Percentiles rank a stretch among this genome's conserved stretches.
Conservation (phyloP, 2,888 invertebrate genomes). For the Pristionchus exspectatus region DNA sequence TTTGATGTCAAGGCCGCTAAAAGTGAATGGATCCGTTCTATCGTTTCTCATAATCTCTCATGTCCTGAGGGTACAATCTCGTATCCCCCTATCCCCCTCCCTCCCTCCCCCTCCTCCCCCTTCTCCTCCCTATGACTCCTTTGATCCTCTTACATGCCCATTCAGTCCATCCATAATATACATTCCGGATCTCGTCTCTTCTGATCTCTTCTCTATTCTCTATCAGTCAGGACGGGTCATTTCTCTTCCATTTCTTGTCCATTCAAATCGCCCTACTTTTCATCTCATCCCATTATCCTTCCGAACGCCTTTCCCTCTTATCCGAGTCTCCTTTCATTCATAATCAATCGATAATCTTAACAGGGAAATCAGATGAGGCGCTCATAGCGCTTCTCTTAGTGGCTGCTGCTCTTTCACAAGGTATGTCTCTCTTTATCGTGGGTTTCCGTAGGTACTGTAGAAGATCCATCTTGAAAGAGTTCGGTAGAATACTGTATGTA, state of each 20-base stretch:
- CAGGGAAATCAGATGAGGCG: slow-evolving; percentile 57
- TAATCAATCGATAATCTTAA: slow-evolving; percentile 8
- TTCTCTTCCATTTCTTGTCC: slow-evolving; percentile 2
- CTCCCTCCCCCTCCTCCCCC: neutral
- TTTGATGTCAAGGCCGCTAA: slow-evolving; percentile 49
- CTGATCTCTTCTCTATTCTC: slow-evolving; percentile 39
- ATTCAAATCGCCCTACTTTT: slow-evolving; percentile 4
- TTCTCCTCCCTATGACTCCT: neutral
- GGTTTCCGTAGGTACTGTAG: neutral
- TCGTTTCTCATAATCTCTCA: slow-evolving; percentile 31
- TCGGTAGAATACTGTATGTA: neutral
- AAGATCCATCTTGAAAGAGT: neutral
- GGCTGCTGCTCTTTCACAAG: slow-evolving; percentile 56
- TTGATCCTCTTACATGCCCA: slow-evolving; percentile 13
- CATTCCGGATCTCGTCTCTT: slow-evolving; percentile 28
- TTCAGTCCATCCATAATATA: slow-evolving; percentile 9
- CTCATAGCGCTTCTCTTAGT: slow-evolving; percentile 62
- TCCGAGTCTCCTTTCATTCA: neutral
- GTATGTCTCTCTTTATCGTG: slow-evolving; percentile 23
- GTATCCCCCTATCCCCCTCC: neutral
- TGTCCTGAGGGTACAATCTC: slow-evolving; percentile 42
- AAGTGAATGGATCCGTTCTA: slow-evolving; percentile 36
- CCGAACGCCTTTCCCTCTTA: slow-evolving; percentile 13
- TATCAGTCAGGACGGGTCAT: slow-evolving; percentile 38
- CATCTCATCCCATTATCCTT: slow-evolving; percentile 33